These are phyloP conservation scores for Phyllotis vaccarum DNA, from an alignment of 2,797 vertebrate genomes.

Conservation along the genomic window DNA sequence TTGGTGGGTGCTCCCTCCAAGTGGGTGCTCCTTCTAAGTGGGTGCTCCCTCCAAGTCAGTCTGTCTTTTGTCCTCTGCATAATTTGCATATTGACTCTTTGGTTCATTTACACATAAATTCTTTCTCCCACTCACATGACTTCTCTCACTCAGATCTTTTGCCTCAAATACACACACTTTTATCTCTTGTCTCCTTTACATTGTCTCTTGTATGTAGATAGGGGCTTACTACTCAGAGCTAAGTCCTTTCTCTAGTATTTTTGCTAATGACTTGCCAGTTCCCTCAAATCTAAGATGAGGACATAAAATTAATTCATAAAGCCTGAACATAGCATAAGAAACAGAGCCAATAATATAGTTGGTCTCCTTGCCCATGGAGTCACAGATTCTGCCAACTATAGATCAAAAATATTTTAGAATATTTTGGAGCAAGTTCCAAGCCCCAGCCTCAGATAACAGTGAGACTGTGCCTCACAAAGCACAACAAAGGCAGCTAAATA, in stretches of 20 bases:
- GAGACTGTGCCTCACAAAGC: background rate
- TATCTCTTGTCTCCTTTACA: constrained; percentile 13
- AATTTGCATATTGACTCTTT: background rate
- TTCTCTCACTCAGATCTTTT: background rate
- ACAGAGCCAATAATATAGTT: background rate
- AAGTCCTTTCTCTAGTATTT: background rate
- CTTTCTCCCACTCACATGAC: background rate
- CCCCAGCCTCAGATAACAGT: background rate
- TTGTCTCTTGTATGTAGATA: background rate
- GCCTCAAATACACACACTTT: background rate
- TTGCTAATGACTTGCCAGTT: constrained; percentile 1
- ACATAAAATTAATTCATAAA: constrained; percentile 59
- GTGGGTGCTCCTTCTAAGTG: constrained; percentile 85
- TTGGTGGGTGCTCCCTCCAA: constrained; percentile 89
- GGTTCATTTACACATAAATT: constrained; percentile 7
- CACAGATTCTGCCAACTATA: background rate
- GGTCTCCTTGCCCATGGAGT: background rate
- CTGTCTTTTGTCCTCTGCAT: background rate
- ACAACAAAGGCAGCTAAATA: background rate
- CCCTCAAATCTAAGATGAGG: constrained; percentile 24
- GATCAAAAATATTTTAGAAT: background rate
- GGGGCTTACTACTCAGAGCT: background rate
- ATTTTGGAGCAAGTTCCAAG: background rate
- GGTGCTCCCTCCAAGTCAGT: constrained; percentile 64
- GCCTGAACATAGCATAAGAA: constrained; percentile 30